Percentiles rank a stretch among this genome's conserved stretches.
Conservation (phyloP, 1,140 invertebrate genomes). For the Drosophila subobscura region DNA sequence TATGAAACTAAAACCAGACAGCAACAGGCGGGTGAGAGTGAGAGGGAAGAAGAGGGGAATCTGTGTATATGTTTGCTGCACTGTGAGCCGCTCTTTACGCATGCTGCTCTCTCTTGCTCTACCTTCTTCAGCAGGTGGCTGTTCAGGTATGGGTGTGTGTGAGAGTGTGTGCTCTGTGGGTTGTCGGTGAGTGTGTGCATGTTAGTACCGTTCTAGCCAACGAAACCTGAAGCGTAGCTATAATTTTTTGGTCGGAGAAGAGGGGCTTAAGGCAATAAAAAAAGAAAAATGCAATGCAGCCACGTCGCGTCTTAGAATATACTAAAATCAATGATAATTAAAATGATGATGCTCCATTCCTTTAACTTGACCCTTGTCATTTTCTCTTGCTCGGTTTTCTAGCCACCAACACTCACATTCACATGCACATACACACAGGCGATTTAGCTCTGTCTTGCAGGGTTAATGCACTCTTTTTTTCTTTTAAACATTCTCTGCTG, state of each 20-base stretch:
- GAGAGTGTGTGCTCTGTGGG: conserved; percentile 12
- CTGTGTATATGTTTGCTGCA: conserved; percentile 36
- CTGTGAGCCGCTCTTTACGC: conserved; percentile 61
- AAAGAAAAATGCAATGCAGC: conserved; percentile 61
- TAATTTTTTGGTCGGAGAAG: conserved; percentile 59
- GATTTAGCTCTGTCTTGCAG: conserved; percentile 34
- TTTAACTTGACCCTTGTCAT: conserved; percentile 61
- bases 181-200: conserved; percentile 36
- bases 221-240: conserved; percentile 78
- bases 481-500: conserved; percentile 38
- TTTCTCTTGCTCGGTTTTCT: conserved; percentile 54
- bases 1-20: conserved; percentile 10
- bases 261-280: conserved; percentile 50
- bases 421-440: conserved; percentile 25
- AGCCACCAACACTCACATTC: conserved; percentile 23
- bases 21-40: conserved; percentile 21
- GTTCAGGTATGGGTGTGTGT: conserved; percentile 12
- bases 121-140: conserved; percentile 48
- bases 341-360: conserved; percentile 14
- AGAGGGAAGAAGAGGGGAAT: conserved; percentile 28
- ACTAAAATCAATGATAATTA: conserved; percentile 36
- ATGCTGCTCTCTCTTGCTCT: conserved; percentile 35
- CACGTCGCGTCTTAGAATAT: conserved; percentile 51
- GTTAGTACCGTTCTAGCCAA: conserved; percentile 79
- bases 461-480: conserved; percentile 75